Base-by-base conservation (phyloP, 1,140 invertebrate species). In the Bradysia coprophila region DNA sequence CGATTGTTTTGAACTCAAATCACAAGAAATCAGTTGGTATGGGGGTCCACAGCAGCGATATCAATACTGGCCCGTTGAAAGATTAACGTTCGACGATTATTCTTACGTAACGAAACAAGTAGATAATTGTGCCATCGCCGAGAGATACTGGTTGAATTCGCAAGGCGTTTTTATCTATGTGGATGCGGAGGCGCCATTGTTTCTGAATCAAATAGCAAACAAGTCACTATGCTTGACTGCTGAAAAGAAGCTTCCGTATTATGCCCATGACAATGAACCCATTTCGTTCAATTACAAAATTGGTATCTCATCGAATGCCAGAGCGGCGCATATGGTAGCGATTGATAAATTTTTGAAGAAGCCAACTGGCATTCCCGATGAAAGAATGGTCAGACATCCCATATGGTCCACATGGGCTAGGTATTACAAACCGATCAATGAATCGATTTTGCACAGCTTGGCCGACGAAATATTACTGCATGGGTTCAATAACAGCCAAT, bases 381-480 rank as follows among this genome's bases (percentile, higher is more conserved):
- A 73, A 40, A 62, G 61, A 24, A 81, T 91, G 71, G 69, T 89
- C 5, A 57, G 55, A 9, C 63, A 80, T 55, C 88, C 88, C 0
- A 78, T 93, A 41, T 95, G 89, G 88, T 90, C 86, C 0, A 95
- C 89, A 0, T 93, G 89, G 89, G 81, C 79, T 1, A 21, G 21
- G 5, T 89, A 79, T 53, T 77, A 81, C 21, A 62, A 59, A 21
- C 61, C 73, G 21, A 76, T 95, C 1, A 73, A 73, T 49, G 74
- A 85, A 36, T 47, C 52, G 1, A 67, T 70, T 15, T 69, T 91
- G 0, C 45, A 75, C 2, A 54, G 77, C 5, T 92, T 80, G 54
- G 83, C 78, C 0, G 44, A 76, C 24, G 66, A 80, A 50, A 90
- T 94, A 39, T 45, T 67, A 1, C 52, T 63, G 0, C 50, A 82